Percentiles rank a stretch among this genome's conserved stretches.
Evolutionary conservation across 1,140 invertebrate genomes (phyloP).

Genomic region (Brachionus sp.): DNA sequence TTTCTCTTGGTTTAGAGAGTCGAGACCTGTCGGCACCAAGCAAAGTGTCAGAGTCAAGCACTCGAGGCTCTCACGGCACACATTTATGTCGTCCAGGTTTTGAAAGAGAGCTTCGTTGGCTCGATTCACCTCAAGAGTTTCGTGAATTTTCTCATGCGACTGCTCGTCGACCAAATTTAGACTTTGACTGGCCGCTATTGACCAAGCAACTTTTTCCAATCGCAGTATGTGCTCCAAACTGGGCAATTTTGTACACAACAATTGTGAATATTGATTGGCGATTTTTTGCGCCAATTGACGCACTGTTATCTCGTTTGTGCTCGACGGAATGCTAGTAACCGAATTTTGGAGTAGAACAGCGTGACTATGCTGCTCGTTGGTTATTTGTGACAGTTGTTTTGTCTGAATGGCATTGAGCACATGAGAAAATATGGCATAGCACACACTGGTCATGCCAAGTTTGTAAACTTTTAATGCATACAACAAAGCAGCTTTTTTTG

Average conservation of each 20-base stretch:
- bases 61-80: slow-evolving; percentile 87
- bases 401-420: slow-evolving; percentile 51
- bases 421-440: slow-evolving; percentile 61
- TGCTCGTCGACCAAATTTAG: background rate
- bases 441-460: slow-evolving; percentile 76
- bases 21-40: slow-evolving; percentile 75
- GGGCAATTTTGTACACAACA: background rate
- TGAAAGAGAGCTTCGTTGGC: slow-evolving; percentile 44
- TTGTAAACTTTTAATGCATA: slow-evolving; percentile 83
- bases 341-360: slow-evolving; percentile 71
- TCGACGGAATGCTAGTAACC: slow-evolving; percentile 68
- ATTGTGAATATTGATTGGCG: background rate
- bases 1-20: slow-evolving; percentile 69
- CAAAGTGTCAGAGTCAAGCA: slow-evolving; percentile 81
- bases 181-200: slow-evolving; percentile 18
- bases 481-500: slow-evolving; percentile 64
- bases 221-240: background rate
- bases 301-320: slow-evolving; percentile 68
- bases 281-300: slow-evolving; percentile 47
- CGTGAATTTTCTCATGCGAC: background rate
- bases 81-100: slow-evolving; percentile 60
- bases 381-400: slow-evolving; percentile 53
- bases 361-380: slow-evolving; percentile 61
- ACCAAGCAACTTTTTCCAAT: slow-evolving; percentile 15
- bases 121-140: background rate